Evolutionary conservation across 1,140 invertebrate species (phyloP).

Genomic region (Listronotus bonariensis): DNA sequence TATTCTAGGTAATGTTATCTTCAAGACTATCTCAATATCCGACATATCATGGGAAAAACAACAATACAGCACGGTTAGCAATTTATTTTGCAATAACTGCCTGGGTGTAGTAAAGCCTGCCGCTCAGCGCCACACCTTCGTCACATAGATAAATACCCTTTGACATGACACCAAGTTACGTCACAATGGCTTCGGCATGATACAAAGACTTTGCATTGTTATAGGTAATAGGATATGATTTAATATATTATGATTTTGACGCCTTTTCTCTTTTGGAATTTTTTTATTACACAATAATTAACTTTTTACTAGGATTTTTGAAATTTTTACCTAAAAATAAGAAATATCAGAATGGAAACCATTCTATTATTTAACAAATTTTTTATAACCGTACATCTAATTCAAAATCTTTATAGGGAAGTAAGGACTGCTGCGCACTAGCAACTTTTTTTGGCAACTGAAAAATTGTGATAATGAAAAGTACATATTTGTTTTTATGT

Average conservation of each 20-base stretch:
- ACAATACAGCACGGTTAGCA: slow-evolving; percentile 29
- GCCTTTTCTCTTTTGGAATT: slow-evolving; percentile 3
- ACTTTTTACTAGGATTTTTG: too few relatives aligned
- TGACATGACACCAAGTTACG: slow-evolving; percentile 37
- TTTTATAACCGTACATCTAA: too few relatives aligned
- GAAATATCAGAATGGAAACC: too few relatives aligned
- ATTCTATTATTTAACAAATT: too few relatives aligned
- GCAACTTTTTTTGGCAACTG: too few relatives aligned
- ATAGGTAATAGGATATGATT: slow-evolving; percentile 24
- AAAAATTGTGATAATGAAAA: too few relatives aligned
- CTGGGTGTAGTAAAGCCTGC: slow-evolving; percentile 42
- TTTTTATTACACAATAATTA: too few relatives aligned
- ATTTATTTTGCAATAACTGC: slow-evolving; percentile 42
- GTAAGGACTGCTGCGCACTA: too few relatives aligned
- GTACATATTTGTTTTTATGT: too few relatives aligned
- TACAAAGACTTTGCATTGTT: slow-evolving; percentile 14
- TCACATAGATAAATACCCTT: slow-evolving; percentile 45
- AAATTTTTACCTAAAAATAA: too few relatives aligned
- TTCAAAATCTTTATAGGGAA: too few relatives aligned
- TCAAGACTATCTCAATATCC: slow-evolving; percentile 23
- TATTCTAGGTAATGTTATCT: slow-evolving; percentile 17
- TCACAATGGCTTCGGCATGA: slow-evolving; percentile 18
- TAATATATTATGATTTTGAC: slow-evolving; percentile 24
- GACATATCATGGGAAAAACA: slow-evolving; percentile 40
- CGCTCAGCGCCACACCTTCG: slow-evolving; percentile 39